These are phyloP conservation scores for Campopleginae sp. DNA, from an alignment of 2,888 invertebrate species.

Conservation along the genomic window DNA sequence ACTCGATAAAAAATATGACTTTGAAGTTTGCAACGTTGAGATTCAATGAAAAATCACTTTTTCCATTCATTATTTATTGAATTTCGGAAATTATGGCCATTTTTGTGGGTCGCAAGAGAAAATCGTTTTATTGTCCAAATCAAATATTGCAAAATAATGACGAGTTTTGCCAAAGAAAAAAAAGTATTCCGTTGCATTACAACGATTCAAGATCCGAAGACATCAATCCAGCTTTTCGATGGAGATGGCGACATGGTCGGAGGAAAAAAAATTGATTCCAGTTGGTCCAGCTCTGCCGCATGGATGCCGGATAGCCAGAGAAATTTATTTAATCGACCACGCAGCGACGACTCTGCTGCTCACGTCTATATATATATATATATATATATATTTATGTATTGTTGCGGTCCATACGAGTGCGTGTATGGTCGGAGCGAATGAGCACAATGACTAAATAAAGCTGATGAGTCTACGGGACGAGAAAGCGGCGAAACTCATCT, in stretches of 20 bases:
- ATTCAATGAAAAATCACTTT: no score
- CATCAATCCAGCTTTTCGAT: background rate
- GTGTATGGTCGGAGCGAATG: slow-evolving; percentile 41
- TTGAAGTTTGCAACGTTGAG: no score
- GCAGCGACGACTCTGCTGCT: background rate
- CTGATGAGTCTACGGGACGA: slow-evolving; percentile 60
- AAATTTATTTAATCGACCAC: background rate
- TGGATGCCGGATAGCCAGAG: background rate
- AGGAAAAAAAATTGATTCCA: background rate
- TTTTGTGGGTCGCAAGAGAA: no score
- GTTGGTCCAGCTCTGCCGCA: background rate
- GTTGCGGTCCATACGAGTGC: background rate
- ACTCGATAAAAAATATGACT: background rate
- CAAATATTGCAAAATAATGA: no score
- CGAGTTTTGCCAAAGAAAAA: no score
- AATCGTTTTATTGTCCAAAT: no score
- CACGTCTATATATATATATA: background rate
- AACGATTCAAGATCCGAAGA: no score
- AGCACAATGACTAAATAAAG: slow-evolving; percentile 62
- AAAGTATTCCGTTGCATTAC: no score
- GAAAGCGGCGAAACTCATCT: slow-evolving; percentile 77
- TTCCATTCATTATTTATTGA: no score
- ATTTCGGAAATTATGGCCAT: no score
- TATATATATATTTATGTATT: background rate
- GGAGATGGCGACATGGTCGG: background rate